phyloP scores from a whole-genome alignment of 2,797 vertebrate genomes.

The Urophycis tenuis region DNA sequence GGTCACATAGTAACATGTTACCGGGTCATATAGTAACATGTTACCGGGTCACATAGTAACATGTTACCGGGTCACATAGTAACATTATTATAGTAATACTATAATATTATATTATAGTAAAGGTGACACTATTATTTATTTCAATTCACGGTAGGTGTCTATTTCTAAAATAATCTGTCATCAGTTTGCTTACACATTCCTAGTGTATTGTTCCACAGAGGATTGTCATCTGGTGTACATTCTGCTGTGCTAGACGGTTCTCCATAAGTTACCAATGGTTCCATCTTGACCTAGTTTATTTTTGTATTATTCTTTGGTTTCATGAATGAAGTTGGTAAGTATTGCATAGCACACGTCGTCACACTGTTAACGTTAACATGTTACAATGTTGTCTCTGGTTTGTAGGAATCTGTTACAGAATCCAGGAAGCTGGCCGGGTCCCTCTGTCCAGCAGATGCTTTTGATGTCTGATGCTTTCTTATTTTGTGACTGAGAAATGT shows the following conservation, averaged over 20 bases:
- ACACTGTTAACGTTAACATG: conserved; percentile 1
- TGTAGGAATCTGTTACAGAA: conserved; percentile 60
- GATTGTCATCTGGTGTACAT: not conserved
- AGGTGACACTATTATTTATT: not conserved
- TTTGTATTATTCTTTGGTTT: too few relatives aligned
- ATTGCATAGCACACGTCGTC: not conserved
- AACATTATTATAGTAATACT: not conserved
- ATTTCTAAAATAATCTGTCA: not conserved
- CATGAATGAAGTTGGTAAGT: not conserved
- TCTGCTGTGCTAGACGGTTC: not conserved
- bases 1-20: too few relatives aligned
- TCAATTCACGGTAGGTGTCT: not conserved
- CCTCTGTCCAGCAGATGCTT: conserved; percentile 50
- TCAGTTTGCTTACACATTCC: too few relatives aligned
- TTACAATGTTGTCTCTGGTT: not conserved
- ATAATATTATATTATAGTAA: not conserved
- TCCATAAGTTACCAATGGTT: too few relatives aligned
- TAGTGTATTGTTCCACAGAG: too few relatives aligned
- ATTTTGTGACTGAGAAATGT: not conserved
- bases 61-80: too few relatives aligned
- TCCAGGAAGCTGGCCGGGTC: conserved; percentile 55
- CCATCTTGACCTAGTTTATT: too few relatives aligned
- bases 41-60: too few relatives aligned
- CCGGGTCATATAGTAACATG: too few relatives aligned
- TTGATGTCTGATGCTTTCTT: conserved; percentile 46